Conservation (phyloP, 2,888 invertebrate species). For the Diloba caeruleocephala region DNA sequence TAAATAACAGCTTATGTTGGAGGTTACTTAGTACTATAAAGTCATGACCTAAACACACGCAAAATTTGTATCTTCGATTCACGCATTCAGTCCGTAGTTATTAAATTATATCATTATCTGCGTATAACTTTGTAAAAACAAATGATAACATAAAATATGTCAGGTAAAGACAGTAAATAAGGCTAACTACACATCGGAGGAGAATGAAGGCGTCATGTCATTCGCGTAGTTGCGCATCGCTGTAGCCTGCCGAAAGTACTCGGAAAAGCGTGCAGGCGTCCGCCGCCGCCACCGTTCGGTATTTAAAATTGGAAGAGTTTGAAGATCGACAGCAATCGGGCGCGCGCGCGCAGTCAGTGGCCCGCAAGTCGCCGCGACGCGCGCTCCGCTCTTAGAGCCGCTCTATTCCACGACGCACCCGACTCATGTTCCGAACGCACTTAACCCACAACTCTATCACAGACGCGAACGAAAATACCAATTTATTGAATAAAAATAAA, state of each 20-base stretch:
- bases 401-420: conserved; percentile 69
- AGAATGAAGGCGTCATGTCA: conserved; percentile 20
- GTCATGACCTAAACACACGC: conserved; percentile 19
- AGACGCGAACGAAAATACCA: conserved; percentile 59
- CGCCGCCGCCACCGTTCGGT: conserved; percentile 67
- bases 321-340: conserved; percentile 67
- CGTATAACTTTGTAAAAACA: too few species aligned
- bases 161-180: conserved; percentile 27
- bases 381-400: conserved; percentile 77
- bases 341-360: conserved; percentile 83
- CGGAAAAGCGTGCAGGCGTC: conserved; percentile 72
- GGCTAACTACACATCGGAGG: conserved; percentile 38
- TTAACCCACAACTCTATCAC: conserved; percentile 48
- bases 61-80: too few species aligned
- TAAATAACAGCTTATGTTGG: too few species aligned
- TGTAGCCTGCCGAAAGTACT: conserved; percentile 55
- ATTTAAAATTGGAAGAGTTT: conserved; percentile 84
- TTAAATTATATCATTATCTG: too few species aligned
- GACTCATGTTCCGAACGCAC: conserved; percentile 75
- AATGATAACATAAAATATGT: too few species aligned
- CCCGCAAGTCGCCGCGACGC: conserved; percentile 82
- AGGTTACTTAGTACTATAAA: conserved; percentile 20
- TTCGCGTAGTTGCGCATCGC: conserved; percentile 20
- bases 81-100: too few species aligned
- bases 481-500: conserved; percentile 65